Conservation (phyloP, 1,140 invertebrate genomes). For the Ceratosolen solmsi region DNA sequence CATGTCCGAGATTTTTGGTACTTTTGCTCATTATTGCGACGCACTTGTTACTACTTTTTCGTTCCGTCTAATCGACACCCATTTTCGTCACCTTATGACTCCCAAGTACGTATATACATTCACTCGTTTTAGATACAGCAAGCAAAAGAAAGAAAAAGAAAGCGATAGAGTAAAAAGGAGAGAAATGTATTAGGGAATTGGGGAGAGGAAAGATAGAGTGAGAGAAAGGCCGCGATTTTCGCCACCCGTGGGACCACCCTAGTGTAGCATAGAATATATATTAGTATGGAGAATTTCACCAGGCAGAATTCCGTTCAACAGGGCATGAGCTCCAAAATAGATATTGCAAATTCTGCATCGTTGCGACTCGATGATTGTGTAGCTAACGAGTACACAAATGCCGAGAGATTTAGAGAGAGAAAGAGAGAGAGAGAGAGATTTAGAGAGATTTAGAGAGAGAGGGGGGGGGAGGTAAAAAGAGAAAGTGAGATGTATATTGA, state of each 20-base stretch:
- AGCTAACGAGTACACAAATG: constrained; percentile 55
- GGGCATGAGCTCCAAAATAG: constrained; percentile 49
- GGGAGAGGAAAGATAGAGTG: constrained; percentile 11
- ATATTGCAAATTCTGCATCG: constrained; percentile 54
- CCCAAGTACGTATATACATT: background rate
- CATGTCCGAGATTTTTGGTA: background rate
- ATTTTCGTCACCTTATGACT: constrained; percentile 38
- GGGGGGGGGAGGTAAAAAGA: constrained; percentile 43
- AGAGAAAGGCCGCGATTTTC: constrained; percentile 44
- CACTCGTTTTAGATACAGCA: no score
- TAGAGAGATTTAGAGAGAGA: constrained; percentile 50
- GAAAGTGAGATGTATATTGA: constrained; percentile 44
- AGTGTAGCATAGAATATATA: constrained; percentile 49
- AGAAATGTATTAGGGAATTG: background rate
- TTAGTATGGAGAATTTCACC: constrained; percentile 54
- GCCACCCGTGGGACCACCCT: constrained; percentile 53
- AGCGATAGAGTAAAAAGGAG: background rate
- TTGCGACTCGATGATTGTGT: constrained; percentile 36
- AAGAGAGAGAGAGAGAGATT: constrained; percentile 49
- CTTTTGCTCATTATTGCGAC: constrained; percentile 1
- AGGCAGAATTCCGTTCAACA: constrained; percentile 25
- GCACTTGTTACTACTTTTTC: constrained; percentile 23
- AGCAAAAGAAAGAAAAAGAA: no score
- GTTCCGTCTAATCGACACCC: constrained; percentile 25
- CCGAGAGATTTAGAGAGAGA: constrained; percentile 54